phyloP scores from a whole-genome alignment of 2,113 vertebrate species.

The Rhea pennata region DNA sequence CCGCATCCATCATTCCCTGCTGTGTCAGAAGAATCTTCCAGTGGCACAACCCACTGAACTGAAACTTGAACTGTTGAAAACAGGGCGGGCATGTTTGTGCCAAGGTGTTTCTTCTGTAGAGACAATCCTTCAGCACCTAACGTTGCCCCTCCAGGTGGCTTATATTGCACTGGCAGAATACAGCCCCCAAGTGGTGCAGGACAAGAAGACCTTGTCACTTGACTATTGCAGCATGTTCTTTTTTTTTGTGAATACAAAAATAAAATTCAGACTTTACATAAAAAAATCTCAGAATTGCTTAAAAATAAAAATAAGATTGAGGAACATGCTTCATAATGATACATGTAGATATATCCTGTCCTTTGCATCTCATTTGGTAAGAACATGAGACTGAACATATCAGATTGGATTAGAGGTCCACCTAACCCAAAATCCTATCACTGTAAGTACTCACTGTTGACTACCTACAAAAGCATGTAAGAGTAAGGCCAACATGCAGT shows the following conservation, averaged over 20 bases:
- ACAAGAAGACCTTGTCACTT: neutral
- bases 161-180: neutral
- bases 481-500: neutral
- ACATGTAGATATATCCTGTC: neutral
- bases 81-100: neutral
- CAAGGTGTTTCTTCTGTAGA: neutral
- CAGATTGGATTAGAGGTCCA: neutral
- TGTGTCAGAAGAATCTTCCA: neutral
- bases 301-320: neutral
- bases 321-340: neutral
- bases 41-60: neutral
- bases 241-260: neutral
- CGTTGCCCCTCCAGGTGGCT: accelerated
- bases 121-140: neutral
- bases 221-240: neutral
- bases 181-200: accelerated
- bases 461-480: neutral
- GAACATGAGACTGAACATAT: neutral
- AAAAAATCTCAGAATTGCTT: neutral
- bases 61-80: neutral
- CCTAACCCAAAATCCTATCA: neutral
- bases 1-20: neutral
- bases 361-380: neutral
- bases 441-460: neutral
- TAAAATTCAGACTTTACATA: neutral